phyloP scores from a whole-genome alignment of 1,140 invertebrate species.

The Lepidostoma basale region DNA sequence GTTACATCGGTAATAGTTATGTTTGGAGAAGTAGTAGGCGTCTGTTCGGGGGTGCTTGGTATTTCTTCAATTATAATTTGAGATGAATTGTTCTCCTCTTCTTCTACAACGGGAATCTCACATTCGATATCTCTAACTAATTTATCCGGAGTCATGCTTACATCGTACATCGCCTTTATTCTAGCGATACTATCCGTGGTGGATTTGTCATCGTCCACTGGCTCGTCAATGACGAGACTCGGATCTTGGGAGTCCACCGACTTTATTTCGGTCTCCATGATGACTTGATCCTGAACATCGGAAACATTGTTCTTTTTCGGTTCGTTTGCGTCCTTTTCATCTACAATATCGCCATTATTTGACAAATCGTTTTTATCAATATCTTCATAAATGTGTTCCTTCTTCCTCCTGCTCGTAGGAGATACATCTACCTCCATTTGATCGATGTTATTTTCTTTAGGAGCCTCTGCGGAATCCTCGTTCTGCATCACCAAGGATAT shows the following conservation, averaged over 20 bases:
- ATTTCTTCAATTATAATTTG: conserved; percentile 51
- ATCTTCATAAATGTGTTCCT: conserved; percentile 66
- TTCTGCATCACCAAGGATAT: conserved; percentile 39
- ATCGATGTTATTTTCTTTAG: conserved; percentile 46
- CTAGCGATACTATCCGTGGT: conserved; percentile 35
- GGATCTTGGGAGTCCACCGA: conserved; percentile 42
- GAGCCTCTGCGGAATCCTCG: conserved; percentile 20
- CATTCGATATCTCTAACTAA: conserved; percentile 52
- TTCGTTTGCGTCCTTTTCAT: conserved; percentile 46
- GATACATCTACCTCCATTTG: conserved; percentile 49
- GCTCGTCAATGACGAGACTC: conserved; percentile 47
- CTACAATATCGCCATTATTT: conserved; percentile 37
- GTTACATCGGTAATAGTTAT: conserved; percentile 59
- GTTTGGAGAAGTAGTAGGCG: conserved; percentile 54
- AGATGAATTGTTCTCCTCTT: conserved; percentile 53
- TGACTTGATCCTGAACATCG: conserved; percentile 32
- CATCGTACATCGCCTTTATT: conserved; percentile 43
- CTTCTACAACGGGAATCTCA: conserved; percentile 54
- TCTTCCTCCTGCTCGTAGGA: conserved; percentile 53
- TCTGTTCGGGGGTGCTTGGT: conserved; percentile 49
- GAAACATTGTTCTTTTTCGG: conserved; percentile 45
- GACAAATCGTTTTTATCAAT: conserved; percentile 54
- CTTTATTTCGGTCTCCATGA: conserved; percentile 40
- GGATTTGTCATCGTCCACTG: conserved; percentile 47
- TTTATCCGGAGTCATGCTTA: conserved; percentile 36